phyloP scores from a whole-genome alignment of 2,888 invertebrate species.

The Cremastobaeus sp. region DNA sequence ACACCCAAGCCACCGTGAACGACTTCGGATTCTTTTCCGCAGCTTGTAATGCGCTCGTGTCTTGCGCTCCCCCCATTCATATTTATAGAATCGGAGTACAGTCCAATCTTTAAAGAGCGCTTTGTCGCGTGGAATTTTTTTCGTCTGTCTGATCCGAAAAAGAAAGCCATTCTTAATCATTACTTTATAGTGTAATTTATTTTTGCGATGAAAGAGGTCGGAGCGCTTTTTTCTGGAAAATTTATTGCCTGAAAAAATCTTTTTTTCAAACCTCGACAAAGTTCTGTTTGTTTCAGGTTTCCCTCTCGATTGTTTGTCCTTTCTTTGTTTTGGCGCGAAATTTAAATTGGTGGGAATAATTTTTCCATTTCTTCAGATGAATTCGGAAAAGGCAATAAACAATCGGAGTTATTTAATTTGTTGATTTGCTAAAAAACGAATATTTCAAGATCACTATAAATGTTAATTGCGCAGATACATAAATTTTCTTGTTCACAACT shows the following conservation, averaged over 20 bases:
- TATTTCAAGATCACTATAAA: too few relatives aligned
- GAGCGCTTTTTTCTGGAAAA: not conserved
- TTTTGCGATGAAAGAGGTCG: slow-evolving; percentile 17
- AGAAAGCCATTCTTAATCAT: slow-evolving; percentile 39
- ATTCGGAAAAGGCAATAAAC: too few relatives aligned
- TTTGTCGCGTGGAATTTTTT: slow-evolving; percentile 54
- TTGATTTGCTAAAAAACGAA: too few relatives aligned
- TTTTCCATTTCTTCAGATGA: too few relatives aligned
- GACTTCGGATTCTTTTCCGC: slow-evolving; percentile 47
- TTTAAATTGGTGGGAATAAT: too few relatives aligned
- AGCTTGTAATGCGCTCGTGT: slow-evolving; percentile 51
- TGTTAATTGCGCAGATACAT: not conserved
- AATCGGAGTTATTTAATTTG: too few relatives aligned
- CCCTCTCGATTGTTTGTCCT: too few relatives aligned
- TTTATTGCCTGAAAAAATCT: not conserved
- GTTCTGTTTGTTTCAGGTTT: too few relatives aligned
- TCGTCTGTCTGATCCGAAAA: slow-evolving; percentile 19
- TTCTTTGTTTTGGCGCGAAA: too few relatives aligned
- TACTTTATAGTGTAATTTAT: slow-evolving; percentile 45
- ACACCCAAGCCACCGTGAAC: slow-evolving; percentile 58
- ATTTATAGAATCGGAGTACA: slow-evolving; percentile 64
- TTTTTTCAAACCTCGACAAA: not conserved
- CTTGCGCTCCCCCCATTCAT: slow-evolving; percentile 43
- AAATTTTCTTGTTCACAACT: not conserved
- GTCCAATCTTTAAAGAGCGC: slow-evolving; percentile 54